These are phyloP conservation scores for Cyprinus carpio DNA, from an alignment of 2,113 vertebrate genomes.

Conservation along the genomic window DNA sequence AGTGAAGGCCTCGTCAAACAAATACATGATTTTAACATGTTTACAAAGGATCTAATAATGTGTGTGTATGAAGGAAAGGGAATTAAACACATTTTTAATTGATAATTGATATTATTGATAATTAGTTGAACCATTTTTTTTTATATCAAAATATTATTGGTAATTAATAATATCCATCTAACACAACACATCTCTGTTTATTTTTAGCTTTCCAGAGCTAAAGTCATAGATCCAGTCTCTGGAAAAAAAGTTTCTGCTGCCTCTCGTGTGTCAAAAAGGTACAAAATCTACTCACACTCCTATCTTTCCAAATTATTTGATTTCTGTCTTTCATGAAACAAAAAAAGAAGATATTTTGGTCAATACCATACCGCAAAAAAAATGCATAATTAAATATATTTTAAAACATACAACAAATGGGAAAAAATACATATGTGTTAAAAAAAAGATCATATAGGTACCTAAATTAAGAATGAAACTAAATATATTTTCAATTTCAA, in stretches of 20 bases:
- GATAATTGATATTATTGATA: neutral
- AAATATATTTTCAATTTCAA: no score
- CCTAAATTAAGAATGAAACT: no score
- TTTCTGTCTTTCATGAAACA: neutral
- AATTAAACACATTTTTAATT: neutral
- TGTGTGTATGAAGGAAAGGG: neutral
- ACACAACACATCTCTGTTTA: neutral
- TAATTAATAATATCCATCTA: neutral
- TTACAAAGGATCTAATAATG: no score
- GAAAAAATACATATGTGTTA: no score
- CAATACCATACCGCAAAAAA: no score
- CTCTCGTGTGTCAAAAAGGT: constrained; percentile 61
- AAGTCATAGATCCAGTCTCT: constrained; percentile 45
- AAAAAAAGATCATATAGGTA: no score
- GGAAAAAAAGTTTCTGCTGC: constrained; percentile 34
- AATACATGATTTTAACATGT: no score
- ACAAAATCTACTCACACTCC: neutral
- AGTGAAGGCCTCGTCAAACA: no score
- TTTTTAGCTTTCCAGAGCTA: constrained; percentile 58
- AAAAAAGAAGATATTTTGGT: no score
- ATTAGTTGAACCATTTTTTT: neutral
- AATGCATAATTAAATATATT: no score
- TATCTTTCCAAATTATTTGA: neutral
- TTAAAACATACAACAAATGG: no score
- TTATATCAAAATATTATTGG: neutral